Percentiles rank a stretch among this genome's conserved stretches.
Evolutionary conservation across 2,797 vertebrate genomes (phyloP).

Genomic region (Enteromius unitaeniatus): DNA sequence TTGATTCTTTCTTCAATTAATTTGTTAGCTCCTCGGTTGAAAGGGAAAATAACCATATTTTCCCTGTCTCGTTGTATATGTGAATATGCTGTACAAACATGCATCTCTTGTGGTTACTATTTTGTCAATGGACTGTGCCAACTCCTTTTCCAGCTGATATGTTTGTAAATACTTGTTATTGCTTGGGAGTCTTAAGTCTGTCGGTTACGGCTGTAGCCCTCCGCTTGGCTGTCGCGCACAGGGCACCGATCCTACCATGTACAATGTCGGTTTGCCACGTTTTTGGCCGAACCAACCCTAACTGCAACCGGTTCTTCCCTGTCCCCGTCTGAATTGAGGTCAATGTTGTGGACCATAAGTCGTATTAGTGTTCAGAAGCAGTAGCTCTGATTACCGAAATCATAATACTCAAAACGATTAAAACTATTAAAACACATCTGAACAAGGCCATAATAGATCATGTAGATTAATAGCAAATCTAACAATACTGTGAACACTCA

Average conservation of each 20-base stretch:
- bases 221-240: slow-evolving; percentile 61
- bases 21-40: slow-evolving; percentile 83
- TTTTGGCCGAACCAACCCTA: slow-evolving; percentile 57
- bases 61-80: slow-evolving; percentile 79
- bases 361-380: slow-evolving; percentile 55
- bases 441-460: slow-evolving; percentile 52
- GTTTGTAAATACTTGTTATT: slow-evolving; percentile 74
- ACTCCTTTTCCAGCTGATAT: slow-evolving; percentile 69
- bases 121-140: slow-evolving; percentile 79
- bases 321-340: slow-evolving; percentile 54
- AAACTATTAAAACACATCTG: slow-evolving; percentile 55
- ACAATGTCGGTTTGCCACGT: slow-evolving; percentile 61
- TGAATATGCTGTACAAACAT: slow-evolving; percentile 74
- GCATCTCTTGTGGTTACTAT: slow-evolving; percentile 70
- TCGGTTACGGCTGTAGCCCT: slow-evolving; percentile 57
- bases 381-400: slow-evolving; percentile 61
- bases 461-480: slow-evolving; percentile 58
- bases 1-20: slow-evolving; percentile 57
- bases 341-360: slow-evolving; percentile 57
- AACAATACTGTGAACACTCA: slow-evolving; percentile 71
- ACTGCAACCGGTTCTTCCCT: slow-evolving; percentile 43
- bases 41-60: slow-evolving; percentile 65
- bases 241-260: slow-evolving; percentile 48
- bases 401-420: slow-evolving; percentile 56
- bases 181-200: slow-evolving; percentile 74